Conservation (phyloP, 2,797 vertebrate genomes). For the Onychomys arenicola region DNA sequence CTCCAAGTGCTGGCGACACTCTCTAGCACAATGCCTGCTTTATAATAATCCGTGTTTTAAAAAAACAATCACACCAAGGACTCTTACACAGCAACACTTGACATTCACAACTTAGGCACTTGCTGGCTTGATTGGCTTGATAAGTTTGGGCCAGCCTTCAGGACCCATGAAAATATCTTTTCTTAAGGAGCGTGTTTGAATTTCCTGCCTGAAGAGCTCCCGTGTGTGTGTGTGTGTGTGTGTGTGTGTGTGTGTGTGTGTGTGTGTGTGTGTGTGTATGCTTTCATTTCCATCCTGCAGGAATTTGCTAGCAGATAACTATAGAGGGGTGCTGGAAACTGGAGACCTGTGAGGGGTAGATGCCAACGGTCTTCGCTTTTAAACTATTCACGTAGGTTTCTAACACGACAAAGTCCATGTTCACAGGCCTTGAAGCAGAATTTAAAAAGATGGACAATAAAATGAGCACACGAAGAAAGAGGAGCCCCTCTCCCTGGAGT, state of each 20-base stretch:
- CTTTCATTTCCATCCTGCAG: not conserved
- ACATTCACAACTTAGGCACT: not conserved
- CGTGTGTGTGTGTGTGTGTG: not conserved
- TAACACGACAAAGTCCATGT: slow-evolving; percentile 44
- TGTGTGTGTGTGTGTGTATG: not conserved
- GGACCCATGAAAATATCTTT: slow-evolving; percentile 27
- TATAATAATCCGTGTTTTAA: not conserved
- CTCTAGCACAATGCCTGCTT: not conserved
- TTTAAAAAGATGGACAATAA: not conserved
- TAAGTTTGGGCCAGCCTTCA: slow-evolving; percentile 13
- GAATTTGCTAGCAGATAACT: not conserved
- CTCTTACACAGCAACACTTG: not conserved
- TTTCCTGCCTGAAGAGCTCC: not conserved
- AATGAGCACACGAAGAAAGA: not conserved
- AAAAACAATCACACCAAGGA: not conserved
- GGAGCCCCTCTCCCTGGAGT: not conserved
- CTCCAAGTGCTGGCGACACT: not conserved
- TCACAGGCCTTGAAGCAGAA: not conserved
- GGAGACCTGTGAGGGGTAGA: not conserved
- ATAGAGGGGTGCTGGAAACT: not conserved
- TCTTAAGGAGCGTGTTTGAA: slow-evolving; percentile 27
- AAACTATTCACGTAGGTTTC: not conserved
- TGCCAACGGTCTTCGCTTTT: slow-evolving; percentile 13
- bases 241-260: not conserved
- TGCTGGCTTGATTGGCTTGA: slow-evolving; percentile 48